phyloP scores from a whole-genome alignment of 2,797 vertebrate genomes.

The Psittacula echo region DNA sequence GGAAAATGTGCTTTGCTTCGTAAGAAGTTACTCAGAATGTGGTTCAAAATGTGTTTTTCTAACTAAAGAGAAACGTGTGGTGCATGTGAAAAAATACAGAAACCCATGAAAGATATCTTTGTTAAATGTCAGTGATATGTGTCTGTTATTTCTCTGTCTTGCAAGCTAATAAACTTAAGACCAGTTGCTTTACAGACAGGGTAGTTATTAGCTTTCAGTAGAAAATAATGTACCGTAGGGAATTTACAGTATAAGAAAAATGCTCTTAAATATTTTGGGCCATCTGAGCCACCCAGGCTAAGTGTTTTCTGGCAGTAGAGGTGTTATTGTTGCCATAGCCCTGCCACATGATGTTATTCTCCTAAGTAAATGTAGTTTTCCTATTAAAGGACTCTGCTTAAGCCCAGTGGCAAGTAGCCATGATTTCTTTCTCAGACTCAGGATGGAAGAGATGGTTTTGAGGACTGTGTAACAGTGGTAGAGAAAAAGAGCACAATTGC shows the following conservation, averaged over 20 bases:
- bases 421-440: neutral
- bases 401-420: neutral
- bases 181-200: conserved; percentile 65
- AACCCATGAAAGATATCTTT: conserved; percentile 68
- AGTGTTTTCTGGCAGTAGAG: conserved; percentile 64
- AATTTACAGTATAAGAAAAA: conserved; percentile 55
- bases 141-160: conserved; percentile 70
- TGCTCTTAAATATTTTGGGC: conserved; percentile 59
- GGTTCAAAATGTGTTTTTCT: conserved; percentile 51
- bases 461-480: neutral
- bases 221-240: conserved; percentile 66
- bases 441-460: neutral
- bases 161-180: conserved; percentile 69
- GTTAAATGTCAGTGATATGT: conserved; percentile 64
- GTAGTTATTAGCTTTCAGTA: conserved; percentile 48
- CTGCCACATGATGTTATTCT: conserved; percentile 61
- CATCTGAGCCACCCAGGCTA: conserved; percentile 62
- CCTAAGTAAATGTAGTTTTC: conserved; percentile 33
- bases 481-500: neutral
- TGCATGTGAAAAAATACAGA: conserved; percentile 53
- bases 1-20: conserved; percentile 28
- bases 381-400: conserved; percentile 28
- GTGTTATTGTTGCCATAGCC: conserved; percentile 63
- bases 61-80: conserved; percentile 41
- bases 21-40: conserved; percentile 41